These are phyloP conservation scores for Sciurus vulgaris DNA, from an alignment of 2,797 vertebrate species.

Conservation along the genomic window DNA sequence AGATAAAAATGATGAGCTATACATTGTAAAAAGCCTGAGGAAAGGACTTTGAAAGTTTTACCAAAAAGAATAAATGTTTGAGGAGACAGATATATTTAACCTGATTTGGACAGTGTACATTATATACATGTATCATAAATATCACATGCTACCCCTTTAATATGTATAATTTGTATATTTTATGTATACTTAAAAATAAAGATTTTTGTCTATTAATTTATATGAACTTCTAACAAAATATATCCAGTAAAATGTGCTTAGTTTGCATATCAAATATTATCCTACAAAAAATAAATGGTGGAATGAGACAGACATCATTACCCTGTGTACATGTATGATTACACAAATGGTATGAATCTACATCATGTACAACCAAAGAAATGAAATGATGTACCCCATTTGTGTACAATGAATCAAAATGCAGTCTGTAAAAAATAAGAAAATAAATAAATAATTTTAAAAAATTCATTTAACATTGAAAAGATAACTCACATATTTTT, in stretches of 20 bases:
- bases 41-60: neutral
- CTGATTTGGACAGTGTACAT: neutral
- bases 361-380: too few species aligned
- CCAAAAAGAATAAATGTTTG: neutral
- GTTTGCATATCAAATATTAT: neutral
- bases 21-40: neutral
- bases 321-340: too few species aligned
- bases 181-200: neutral
- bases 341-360: too few species aligned
- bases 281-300: neutral
- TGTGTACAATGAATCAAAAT: too few species aligned
- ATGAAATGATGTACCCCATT: too few species aligned
- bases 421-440: too few species aligned
- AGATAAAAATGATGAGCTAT: neutral
- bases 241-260: constrained; percentile 25
- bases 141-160: neutral
- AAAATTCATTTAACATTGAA: constrained; percentile 40
- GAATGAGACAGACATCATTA: too few species aligned
- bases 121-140: neutral
- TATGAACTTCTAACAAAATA: constrained; percentile 23
- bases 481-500: neutral
- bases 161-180: neutral
- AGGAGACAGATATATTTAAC: neutral
- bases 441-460: too few species aligned
- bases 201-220: neutral